phyloP scores from a whole-genome alignment of 2,797 vertebrate species.

The Acrocephalus scirpaceus region DNA sequence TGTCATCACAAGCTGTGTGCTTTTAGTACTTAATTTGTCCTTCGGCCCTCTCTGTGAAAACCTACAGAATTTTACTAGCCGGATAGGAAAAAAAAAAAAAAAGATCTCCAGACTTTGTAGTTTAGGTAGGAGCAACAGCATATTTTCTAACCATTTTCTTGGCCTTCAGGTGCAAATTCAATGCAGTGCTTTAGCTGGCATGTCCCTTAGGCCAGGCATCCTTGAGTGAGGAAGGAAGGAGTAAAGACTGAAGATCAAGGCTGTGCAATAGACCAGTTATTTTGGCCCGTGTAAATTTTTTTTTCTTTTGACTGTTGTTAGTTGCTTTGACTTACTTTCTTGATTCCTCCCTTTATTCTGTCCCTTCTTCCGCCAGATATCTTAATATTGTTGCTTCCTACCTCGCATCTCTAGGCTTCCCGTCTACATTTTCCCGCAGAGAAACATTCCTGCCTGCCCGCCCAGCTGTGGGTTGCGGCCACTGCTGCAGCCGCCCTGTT shows the following conservation, averaged over 20 bases:
- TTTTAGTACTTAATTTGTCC: background rate
- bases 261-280: background rate
- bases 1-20: background rate
- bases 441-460: background rate
- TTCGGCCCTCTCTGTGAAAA: background rate
- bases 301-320: background rate
- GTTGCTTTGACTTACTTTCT: background rate
- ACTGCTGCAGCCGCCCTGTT: background rate
- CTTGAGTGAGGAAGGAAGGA: background rate
- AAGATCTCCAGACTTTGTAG: background rate
- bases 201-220: background rate
- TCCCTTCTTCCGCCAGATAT: background rate
- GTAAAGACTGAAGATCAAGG: background rate
- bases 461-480: background rate
- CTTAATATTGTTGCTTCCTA: background rate
- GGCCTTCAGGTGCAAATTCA: background rate
- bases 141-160: background rate
- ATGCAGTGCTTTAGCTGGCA: rapidly evolving
- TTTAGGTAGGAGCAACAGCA: background rate
- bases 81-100: background rate
- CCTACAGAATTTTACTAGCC: background rate
- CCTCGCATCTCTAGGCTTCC: background rate
- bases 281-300: background rate
- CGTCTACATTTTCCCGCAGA: background rate
- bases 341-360: background rate